phyloP scores from a whole-genome alignment of 2,113 vertebrate genomes.

The Myotis yumanensis region DNA sequence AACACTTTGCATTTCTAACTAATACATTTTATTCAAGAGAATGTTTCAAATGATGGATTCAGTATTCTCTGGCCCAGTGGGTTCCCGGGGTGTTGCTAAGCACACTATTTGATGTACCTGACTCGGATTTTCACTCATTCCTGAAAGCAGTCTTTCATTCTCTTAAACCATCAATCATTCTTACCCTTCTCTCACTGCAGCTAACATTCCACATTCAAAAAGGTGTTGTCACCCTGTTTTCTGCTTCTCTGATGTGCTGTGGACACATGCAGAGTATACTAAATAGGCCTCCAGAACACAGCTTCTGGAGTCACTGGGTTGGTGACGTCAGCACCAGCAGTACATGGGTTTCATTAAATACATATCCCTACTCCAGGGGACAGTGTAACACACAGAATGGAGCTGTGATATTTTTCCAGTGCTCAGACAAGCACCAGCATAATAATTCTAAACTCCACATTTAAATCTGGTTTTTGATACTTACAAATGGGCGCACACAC shows the following conservation, averaged over 20 bases:
- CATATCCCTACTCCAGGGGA: not conserved
- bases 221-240: not conserved
- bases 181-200: not conserved
- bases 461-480: not conserved
- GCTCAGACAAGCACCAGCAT: not conserved
- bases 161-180: not conserved
- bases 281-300: not conserved
- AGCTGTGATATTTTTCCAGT: not conserved
- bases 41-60: not conserved
- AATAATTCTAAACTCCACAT: not conserved
- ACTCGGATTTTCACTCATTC: not conserved
- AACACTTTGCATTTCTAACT: not conserved
- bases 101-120: not conserved
- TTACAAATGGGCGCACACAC: conserved; percentile 6
- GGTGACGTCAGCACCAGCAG: not conserved
- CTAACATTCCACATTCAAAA: not conserved
- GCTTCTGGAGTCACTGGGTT: not conserved
- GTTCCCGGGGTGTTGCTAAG: not conserved
- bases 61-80: not conserved
- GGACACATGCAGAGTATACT: not conserved
- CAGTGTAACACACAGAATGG: not conserved
- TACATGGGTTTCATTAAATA: not conserved
- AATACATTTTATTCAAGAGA: not conserved
- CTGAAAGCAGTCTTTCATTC: not conserved
- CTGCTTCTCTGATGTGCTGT: not conserved